Evolutionary conservation across 2,888 invertebrate species (phyloP).

Genomic region (Actias luna): DNA sequence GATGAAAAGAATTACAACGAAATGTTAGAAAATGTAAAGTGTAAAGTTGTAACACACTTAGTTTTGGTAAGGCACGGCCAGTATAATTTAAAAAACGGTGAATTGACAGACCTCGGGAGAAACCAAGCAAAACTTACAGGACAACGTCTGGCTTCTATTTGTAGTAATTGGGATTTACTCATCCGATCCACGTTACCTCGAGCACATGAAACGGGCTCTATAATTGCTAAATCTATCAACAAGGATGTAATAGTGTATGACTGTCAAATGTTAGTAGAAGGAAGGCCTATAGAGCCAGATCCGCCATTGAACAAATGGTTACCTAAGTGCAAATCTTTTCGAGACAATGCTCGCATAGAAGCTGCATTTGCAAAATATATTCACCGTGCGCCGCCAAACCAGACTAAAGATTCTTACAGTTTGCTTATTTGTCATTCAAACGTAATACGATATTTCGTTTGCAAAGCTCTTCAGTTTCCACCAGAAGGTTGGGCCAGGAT

Average conservation of each 20-base stretch:
- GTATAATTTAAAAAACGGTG: neutral
- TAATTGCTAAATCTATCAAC: neutral
- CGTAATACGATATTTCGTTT: neutral
- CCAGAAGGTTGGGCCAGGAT: neutral
- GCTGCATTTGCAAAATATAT: neutral
- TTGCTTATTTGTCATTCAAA: neutral
- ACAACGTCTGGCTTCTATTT: neutral
- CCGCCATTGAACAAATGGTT: neutral
- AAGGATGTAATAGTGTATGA: neutral
- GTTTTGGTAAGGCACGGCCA: neutral
- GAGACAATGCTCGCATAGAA: neutral
- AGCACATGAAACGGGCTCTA: neutral
- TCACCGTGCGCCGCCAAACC: neutral
- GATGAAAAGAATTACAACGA: neutral
- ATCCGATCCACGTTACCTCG: neutral
- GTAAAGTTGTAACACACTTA: neutral
- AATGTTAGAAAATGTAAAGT: neutral
- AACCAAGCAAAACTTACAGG: neutral
- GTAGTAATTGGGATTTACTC: neutral
- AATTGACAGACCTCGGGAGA: neutral
- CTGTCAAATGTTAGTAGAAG: slow-evolving; percentile 1
- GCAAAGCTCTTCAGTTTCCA: neutral
- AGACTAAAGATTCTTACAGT: neutral
- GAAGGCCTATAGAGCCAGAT: neutral
- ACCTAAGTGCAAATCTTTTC: neutral